These are phyloP conservation scores for Sesamia inferens DNA, from an alignment of 2,888 invertebrate genomes.

Conservation along the genomic window DNA sequence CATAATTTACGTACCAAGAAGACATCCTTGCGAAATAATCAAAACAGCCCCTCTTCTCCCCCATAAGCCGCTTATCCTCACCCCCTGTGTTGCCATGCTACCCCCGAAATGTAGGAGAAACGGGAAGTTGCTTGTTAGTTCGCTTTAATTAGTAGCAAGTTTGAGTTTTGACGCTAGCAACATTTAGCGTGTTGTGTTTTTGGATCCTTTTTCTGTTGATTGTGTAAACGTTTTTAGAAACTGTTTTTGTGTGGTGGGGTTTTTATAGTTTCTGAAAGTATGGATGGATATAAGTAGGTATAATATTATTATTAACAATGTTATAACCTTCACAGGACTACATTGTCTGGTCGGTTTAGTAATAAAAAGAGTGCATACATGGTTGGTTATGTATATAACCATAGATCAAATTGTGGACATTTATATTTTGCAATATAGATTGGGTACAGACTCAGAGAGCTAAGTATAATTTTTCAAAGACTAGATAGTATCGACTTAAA, in stretches of 20 bases:
- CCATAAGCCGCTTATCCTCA: constrained; percentile 83
- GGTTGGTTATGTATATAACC: too few species aligned
- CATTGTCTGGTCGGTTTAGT: too few species aligned
- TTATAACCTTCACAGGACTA: too few species aligned
- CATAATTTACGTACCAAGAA: constrained; percentile 89
- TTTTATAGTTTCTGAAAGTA: neutral
- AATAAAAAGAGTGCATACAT: neutral
- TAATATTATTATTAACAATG: too few species aligned
- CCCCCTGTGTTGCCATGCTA: constrained; percentile 75
- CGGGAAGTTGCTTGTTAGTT: constrained; percentile 86
- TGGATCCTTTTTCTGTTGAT: constrained; percentile 50
- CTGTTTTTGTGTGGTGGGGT: neutral
- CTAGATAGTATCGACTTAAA: neutral
- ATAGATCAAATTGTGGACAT: too few species aligned
- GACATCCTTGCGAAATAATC: constrained; percentile 89
- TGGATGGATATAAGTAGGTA: neutral
- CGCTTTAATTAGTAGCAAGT: constrained; percentile 86
- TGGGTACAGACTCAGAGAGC: too few species aligned
- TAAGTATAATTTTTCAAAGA: too few species aligned
- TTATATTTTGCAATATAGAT: too few species aligned
- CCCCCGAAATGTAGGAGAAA: constrained; percentile 78
- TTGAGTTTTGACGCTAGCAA: constrained; percentile 80
- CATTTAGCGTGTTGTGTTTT: constrained; percentile 67
- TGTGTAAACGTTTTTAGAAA: constrained; percentile 28
- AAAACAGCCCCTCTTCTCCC: constrained; percentile 85